Conservation (phyloP, 2,113 vertebrate genomes). For the Neogobius melanostomus region DNA sequence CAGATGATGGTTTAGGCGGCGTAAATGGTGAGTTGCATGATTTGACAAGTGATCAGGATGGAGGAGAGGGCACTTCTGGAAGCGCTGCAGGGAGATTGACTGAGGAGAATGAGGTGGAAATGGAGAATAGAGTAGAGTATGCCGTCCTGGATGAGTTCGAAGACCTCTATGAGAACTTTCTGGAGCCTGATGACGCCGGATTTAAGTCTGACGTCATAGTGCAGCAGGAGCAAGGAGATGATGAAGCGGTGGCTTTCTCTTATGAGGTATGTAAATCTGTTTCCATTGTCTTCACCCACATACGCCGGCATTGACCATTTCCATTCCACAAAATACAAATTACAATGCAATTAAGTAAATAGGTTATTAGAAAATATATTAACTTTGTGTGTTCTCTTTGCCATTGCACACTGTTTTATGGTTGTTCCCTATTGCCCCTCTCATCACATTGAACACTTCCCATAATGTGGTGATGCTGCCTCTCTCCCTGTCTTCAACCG, state of each 20-base stretch:
- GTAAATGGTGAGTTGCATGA: conserved; percentile 89
- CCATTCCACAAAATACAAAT: not conserved
- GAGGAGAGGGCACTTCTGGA: conserved; percentile 68
- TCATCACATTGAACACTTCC: not conserved
- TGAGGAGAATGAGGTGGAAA: conserved; percentile 85
- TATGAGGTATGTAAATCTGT: conserved; percentile 87
- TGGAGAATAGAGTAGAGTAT: conserved; percentile 97
- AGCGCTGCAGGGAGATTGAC: conserved; percentile 73
- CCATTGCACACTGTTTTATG: not conserved
- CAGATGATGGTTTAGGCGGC: conserved; percentile 76
- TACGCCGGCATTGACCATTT: not conserved
- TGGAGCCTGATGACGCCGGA: conserved; percentile 87
- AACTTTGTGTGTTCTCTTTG: not conserved
- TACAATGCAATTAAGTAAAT: too few species aligned
- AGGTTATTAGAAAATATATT: not conserved
- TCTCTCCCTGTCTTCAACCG: conserved; percentile 47
- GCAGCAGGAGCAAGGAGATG: conserved; percentile 91
- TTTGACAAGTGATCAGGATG: conserved; percentile 71
- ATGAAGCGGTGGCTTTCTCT: conserved; percentile 85
- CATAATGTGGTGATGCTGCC: conserved; percentile 10
- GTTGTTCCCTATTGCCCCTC: not conserved
- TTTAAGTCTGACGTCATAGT: conserved; percentile 91
- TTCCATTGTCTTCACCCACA: not conserved
- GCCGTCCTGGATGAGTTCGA: conserved; percentile 97
- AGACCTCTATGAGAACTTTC: conserved; percentile 95